Percentiles rank a stretch among this genome's conserved stretches.
Conservation (phyloP, 2,113 vertebrate species). For the Esox niger region DNA sequence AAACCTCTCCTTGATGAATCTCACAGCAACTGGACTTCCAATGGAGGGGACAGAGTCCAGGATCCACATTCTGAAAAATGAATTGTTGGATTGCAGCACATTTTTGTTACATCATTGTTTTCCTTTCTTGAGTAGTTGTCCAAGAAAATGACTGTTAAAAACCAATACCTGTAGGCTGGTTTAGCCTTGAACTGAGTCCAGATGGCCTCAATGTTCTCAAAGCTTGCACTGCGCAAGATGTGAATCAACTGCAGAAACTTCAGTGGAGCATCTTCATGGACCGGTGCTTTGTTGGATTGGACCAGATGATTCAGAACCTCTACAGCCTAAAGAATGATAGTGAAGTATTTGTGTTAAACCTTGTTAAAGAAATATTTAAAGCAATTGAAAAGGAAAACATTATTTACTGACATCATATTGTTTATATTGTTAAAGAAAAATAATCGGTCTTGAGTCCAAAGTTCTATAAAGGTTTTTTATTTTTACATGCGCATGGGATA, state of each 20-base stretch:
- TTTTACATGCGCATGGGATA: too few relatives aligned
- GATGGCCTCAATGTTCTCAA: slow-evolving; percentile 57
- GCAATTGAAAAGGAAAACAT: background rate
- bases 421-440: too few relatives aligned
- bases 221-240: slow-evolving; percentile 54
- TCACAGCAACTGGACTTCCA: slow-evolving; percentile 62
- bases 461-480: too few relatives aligned
- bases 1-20: slow-evolving; percentile 74
- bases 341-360: background rate
- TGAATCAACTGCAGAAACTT: slow-evolving; percentile 77
- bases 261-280: slow-evolving; percentile 71
- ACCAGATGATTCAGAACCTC: slow-evolving; percentile 74
- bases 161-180: slow-evolving; percentile 55
- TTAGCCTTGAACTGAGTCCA: slow-evolving; percentile 58
- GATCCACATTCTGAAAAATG: slow-evolving; percentile 68
- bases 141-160: background rate
- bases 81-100: background rate
- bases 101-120: background rate
- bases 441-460: too few relatives aligned
- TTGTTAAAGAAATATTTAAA: background rate
- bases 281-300: slow-evolving; percentile 58
- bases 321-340: slow-evolving; percentile 63
- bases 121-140: too few relatives aligned
- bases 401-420: background rate
- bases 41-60: slow-evolving; percentile 72